Evolutionary conservation across 1,140 invertebrate genomes (phyloP), one percentile per base, ranked within the genome.

Genomic region (Drosophila asahinai): DNA sequence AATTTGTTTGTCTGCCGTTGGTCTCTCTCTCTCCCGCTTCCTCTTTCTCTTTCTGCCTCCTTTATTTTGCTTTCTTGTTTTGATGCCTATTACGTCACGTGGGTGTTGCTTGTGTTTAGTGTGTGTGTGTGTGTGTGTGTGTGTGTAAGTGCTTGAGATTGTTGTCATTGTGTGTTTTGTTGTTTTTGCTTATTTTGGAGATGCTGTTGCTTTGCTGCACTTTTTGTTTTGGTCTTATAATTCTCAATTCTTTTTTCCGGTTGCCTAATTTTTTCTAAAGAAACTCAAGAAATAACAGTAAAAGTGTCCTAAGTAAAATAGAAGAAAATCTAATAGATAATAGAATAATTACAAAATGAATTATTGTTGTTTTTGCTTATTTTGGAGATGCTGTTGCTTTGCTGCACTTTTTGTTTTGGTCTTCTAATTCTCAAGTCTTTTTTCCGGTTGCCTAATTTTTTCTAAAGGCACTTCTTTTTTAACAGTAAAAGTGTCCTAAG

Each of bases 1-100:
- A 83, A 89, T 77, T 77, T 87, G 83, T 87, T 81, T 86, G 83
- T 83, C 80, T 87, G 80, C 65, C 55, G 45, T 59, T 55, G 65
- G 60, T 67, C 33, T 70, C 48, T 33, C 48, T 33, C 43, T 14
- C 17, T 47, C 36, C 30, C 17, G 19, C 22, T 36, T 71, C 45
- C 40, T 30, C 25, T 33, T 15, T 61, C 33, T 59, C 25, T 27
- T 17, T 42, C 51, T 63, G 22, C 25, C 57, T 48, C 40, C 22
- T 55, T 14, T 55, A 55, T 38, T 55, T 55, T 55, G 36, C 54
- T 40, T 57, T 75, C 40, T 66, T 77, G 66, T 66, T 83, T 61
- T 77, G 72, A 54, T 66, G 77, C 63, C 67, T 86, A 81, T 86
- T 86, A 82, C 82, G 82, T 86, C 83, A 86, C 70, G 65, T 58